phyloP scores from a whole-genome alignment of 2,888 invertebrate genomes.

The Glaucopsyche alexis region DNA sequence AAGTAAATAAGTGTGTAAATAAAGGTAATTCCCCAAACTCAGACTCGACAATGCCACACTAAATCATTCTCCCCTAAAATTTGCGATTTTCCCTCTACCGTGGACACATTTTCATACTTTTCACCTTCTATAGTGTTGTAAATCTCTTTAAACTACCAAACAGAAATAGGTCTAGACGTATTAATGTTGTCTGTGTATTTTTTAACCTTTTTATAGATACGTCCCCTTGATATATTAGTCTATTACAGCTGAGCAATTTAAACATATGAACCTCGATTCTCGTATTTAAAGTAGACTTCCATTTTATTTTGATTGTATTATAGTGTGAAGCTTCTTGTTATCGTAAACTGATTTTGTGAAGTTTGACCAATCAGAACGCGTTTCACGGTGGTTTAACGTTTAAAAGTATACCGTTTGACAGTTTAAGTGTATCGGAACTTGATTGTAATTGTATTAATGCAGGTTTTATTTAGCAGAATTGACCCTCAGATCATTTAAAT shows the following conservation, averaged over 20 bases:
- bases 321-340: no score
- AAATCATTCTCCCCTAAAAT: conserved; percentile 40
- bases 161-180: conserved; percentile 43
- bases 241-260: conserved; percentile 15
- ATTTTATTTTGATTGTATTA: no score
- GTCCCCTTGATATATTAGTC: conserved; percentile 37
- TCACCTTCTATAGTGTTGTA: conserved; percentile 41
- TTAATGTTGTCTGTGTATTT: conserved; percentile 38
- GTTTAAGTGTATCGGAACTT: no score
- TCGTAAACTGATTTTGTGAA: no score
- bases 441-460: no score
- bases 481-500: no score
- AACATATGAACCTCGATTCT: no score
- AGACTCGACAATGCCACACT: conserved; percentile 21
- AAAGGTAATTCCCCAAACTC: neutral
- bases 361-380: no score
- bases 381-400: no score
- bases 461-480: no score
- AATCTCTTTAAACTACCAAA: conserved; percentile 44
- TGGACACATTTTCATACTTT: conserved; percentile 43
- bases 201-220: conserved; percentile 41
- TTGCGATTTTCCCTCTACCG: conserved; percentile 40
- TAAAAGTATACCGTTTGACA: no score
- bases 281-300: no score
- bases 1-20: conserved; percentile 5